Percentiles rank a stretch among this genome's conserved stretches.
Conservation (phyloP, 1,140 invertebrate species). For the Pinna nobilis region DNA sequence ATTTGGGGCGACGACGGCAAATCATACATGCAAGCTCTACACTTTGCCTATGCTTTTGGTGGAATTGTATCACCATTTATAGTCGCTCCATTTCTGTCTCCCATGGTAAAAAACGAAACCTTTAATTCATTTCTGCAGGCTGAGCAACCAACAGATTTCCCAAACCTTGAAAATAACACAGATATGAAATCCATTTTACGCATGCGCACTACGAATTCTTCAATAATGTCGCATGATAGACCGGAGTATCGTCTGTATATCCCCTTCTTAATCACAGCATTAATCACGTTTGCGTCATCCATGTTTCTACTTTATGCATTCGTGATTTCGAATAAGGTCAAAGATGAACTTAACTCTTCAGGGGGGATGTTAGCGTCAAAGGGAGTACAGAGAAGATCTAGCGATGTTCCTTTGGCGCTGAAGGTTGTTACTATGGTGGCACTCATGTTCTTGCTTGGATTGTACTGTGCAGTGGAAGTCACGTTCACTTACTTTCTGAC, state of each 20-base stretch:
- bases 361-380: neutral
- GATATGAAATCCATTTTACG: neutral
- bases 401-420: neutral
- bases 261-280: neutral
- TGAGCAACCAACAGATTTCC: neutral
- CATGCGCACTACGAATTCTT: neutral
- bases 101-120: neutral
- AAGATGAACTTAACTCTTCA: neutral
- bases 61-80: slow-evolving; percentile 53
- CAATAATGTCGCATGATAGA: neutral
- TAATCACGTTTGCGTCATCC: neutral
- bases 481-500: slow-evolving; percentile 32
- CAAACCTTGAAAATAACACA: neutral
- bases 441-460: no score
- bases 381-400: neutral
- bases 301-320: neutral
- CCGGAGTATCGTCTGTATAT: slow-evolving; percentile 2
- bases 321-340: neutral
- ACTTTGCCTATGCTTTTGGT: slow-evolving; percentile 56
- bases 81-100: slow-evolving; percentile 53
- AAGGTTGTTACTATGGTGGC: neutral
- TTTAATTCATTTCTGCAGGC: neutral
- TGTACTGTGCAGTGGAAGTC: slow-evolving; percentile 26
- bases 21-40: slow-evolving; percentile 47
- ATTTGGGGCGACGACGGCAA: slow-evolving; percentile 74